Evolutionary conservation across 2,113 vertebrate genomes (phyloP), one percentile per base, ranked within the genome.

Genomic region (Pyrgilauda ruficollis): DNA sequence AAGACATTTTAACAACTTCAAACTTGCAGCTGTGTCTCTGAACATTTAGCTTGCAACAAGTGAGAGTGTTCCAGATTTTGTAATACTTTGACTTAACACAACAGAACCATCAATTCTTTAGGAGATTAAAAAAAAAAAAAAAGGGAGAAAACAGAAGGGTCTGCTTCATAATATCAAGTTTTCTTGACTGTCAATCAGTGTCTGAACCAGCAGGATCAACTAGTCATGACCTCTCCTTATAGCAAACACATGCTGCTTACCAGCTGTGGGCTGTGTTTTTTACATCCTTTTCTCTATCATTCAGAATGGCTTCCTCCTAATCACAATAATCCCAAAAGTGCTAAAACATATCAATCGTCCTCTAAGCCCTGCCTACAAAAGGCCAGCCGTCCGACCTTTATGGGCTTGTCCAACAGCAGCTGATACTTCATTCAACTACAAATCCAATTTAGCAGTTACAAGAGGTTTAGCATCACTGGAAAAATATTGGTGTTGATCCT

Each of bases 391-490:
- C 98, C 98, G 27, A 97, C 98, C 98, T 98, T 98, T 98, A 98
- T 98, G 94, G 97, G 96, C 98, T 97, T 97, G 96, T 98, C 98
- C 98, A 97, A 97, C 97, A 98, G 98, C 97, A 98, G 98, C 98
- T 97, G 98, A 99, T 98, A 98, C 97, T 98, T 98, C 97, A 98
- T 99, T 99, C 98, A 98, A 95, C 97, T 97, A 98, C 98, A 99
- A 99, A 99, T 99, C 98, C 98, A 99, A 98, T 99, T 99, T 98
- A 98, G 98, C 97, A 98, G 97, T 96, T 98, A 98, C 95, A 98
- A 98, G 98, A 98, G 97, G 97, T 98, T 98, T 98, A 98, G 97
- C 97, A 97, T 98, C 97, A 95, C 97, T 97, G 97, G 97, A 98
- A 98, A 98, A 98, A 97, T 98, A 98, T 96, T 97, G 97, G 97